Percentiles rank a stretch among this genome's conserved stretches.
These are phyloP conservation scores for Ciconia maguari DNA, from an alignment of 2,113 vertebrate species.

Conservation along the genomic window DNA sequence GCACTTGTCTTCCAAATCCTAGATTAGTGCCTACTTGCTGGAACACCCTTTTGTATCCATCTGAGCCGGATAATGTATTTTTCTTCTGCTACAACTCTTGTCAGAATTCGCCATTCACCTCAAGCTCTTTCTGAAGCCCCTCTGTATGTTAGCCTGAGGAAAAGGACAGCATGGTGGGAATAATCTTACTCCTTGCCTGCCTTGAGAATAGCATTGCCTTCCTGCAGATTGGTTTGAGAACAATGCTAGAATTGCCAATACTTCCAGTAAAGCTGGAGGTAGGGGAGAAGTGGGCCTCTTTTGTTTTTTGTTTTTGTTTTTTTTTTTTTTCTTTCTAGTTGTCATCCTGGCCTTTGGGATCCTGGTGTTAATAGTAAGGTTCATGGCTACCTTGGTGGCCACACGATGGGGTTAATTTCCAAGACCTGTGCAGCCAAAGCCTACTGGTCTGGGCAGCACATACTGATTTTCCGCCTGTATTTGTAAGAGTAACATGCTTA, in stretches of 20 bases:
- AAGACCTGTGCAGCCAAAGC: not conserved
- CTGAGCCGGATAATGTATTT: not conserved
- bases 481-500: not conserved
- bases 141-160: not conserved
- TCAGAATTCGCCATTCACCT: not conserved
- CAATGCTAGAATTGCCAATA: not conserved
- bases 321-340: not conserved
- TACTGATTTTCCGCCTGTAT: not conserved
- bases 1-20: not conserved
- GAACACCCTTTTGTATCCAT: not conserved
- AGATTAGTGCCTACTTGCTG: not conserved
- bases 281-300: not conserved
- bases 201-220: not conserved
- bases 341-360: not conserved
- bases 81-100: not conserved
- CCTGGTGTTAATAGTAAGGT: not conserved
- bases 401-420: not conserved
- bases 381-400: not conserved
- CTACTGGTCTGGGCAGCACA: not conserved
- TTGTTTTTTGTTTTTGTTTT: not conserved
- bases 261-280: not conserved
- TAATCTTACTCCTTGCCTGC: not conserved
- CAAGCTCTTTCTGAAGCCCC: not conserved
- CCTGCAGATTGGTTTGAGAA: not conserved
- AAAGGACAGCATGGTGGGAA: not conserved